Evolutionary conservation across 2,797 vertebrate genomes (phyloP), one percentile per base, ranked within the genome.

Genomic region (Prunella strophiata): DNA sequence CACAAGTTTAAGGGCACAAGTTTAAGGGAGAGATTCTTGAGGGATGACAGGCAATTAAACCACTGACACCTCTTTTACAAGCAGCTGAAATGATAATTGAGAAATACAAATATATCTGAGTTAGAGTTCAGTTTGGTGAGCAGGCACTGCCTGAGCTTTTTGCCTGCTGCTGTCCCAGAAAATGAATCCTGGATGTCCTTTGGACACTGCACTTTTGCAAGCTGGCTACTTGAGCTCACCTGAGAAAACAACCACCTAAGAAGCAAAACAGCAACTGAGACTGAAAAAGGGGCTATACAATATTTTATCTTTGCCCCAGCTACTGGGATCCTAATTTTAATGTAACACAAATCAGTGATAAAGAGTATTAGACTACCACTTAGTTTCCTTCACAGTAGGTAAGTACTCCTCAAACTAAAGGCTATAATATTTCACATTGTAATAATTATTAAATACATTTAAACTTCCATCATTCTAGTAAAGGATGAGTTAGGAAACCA

Each of bases 371-470:
- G 13, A 25, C 9, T 8, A 34, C 11, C 42, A 34, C 59, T 16
- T 29, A 5, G 19, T 34, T 65, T 48, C 25, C 51, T 30, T 34
- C 29, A 48, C 3, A 1, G 42, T 22, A 63, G 85, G 65, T 42
- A 90, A 90, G 30, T 79, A 58, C 21, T 89, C 34, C 47, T 86
- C 58, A 93, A 74, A 83, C 78, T 50, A 74, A 87, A 76, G 59
- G 50, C 74, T 87, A 67, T 43, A 85, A 67, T 67, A 42, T 88
- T 68, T 65, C 89, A 68, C 59, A 32, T 26, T 68, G 54, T 34
- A 77, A 87, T 87, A 85, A 88, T 93, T 88, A 91, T 91, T 79
- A n/a, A 78, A 85, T 57, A 70, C 25, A 54, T 87, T 79, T 84
- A 58, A 82, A 72, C 78, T 52, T 45, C 67, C 72, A 93, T 68